Base-by-base conservation (phyloP, 1,140 invertebrate genomes). In the silkworm (Bombyx mori) region DNA sequence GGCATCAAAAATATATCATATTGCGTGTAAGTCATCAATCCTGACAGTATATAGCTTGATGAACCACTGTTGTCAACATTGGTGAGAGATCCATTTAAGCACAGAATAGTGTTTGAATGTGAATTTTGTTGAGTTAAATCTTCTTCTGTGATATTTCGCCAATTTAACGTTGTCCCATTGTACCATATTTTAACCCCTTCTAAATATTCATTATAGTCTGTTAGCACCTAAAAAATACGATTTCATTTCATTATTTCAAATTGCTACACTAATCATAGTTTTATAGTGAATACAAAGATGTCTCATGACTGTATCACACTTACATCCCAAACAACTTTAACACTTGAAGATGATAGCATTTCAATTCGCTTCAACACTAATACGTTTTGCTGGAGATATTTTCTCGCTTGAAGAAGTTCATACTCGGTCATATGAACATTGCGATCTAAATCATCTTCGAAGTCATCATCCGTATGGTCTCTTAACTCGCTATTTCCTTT, bases 141-240 rank as follows among this genome's bases (percentile, higher is more conserved):
- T 64, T 84, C 80, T 42, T 64, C 72, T 45, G 65, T 73, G 54
- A 61, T 71, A 66, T 82, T 84, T 8, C 77, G 71, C 82, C 84
- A 85, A 66, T 87, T 87, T 8, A 82, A 56, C 18, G 74, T 75
- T 44, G 84, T 87, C 44, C 84, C 82, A 62, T 87, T 87, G 80
- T 97, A 99, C 60, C 97, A 92, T 51, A 99, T 94, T 76, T 98
- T 97, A 18, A 98, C 93, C 8, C 97, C 97, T 89, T 99, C 95
- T 1, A 98, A 90, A 68, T 91, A 91, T 77, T 91, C 89, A 49
- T 88, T 88, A 61, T 89, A 88, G 69, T 89, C 87, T 26, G 84
- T 88, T 63, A 86, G 64, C 12, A 89, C 78, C 83, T 89, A 66
- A 63, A 86, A 83, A 60, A 54, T 18, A 65, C 66, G 60, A 57